phyloP scores from a whole-genome alignment of 2,888 invertebrate genomes.

The Eristalinus sepulchralis region DNA sequence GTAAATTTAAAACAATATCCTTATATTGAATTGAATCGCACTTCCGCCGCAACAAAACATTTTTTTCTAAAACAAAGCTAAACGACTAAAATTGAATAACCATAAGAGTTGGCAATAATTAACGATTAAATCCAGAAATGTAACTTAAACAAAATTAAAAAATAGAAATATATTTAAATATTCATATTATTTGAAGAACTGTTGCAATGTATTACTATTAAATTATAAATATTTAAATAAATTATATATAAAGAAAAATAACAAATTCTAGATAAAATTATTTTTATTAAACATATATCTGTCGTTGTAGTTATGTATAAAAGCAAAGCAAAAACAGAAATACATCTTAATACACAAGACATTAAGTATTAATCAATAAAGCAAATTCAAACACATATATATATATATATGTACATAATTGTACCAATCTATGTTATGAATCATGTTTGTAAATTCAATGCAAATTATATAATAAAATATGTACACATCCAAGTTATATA shows the following conservation, averaged over 20 bases:
- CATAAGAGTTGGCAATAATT: constrained; percentile 58
- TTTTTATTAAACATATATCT: constrained; percentile 22
- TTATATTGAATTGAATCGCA: constrained; percentile 34
- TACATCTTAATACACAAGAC: constrained; percentile 13
- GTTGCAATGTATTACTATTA: constrained; percentile 65
- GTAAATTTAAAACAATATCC: neutral
- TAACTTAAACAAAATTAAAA: constrained; percentile 22
- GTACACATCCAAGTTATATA: constrained; percentile 35
- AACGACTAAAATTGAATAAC: constrained; percentile 18
- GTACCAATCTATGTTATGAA: constrained; percentile 32
- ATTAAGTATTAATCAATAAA: constrained; percentile 26
- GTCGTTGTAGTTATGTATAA: constrained; percentile 41
- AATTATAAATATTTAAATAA: constrained; percentile 33
- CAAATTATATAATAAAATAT: constrained; percentile 30
- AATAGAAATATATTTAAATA: constrained; percentile 22
- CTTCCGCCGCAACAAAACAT: constrained; percentile 12
- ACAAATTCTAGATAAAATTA: constrained; percentile 32
- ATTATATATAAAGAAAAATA: constrained; percentile 15
- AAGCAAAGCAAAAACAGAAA: neutral
- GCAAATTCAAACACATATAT: neutral
- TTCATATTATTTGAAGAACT: constrained; percentile 63
- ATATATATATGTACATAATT: constrained; percentile 28
- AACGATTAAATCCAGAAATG: constrained; percentile 34
- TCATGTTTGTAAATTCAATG: constrained; percentile 51
- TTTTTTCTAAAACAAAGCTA: constrained; percentile 20